Evolutionary conservation across 1,140 invertebrate genomes (phyloP).

Genomic region (Cataglyphis hispanica): DNA sequence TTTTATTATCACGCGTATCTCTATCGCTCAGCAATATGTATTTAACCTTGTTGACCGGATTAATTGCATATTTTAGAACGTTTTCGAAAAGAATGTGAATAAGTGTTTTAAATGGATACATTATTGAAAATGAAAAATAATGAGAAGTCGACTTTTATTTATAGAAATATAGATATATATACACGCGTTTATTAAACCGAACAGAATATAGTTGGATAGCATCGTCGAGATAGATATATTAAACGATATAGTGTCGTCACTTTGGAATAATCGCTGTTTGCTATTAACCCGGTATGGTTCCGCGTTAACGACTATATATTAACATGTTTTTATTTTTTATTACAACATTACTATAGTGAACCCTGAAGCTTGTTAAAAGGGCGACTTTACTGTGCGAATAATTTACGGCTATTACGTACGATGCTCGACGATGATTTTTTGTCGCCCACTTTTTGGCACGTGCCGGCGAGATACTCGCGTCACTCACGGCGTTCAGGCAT

Average conservation of each 20-base stretch:
- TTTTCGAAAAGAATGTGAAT: background rate
- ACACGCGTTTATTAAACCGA: background rate
- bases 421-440: constrained; percentile 20
- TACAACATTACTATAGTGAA: background rate
- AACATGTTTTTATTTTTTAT: background rate
- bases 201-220: background rate
- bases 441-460: constrained; percentile 14
- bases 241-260: background rate
- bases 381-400: constrained; percentile 7
- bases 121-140: background rate
- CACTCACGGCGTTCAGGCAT: background rate
- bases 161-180: background rate
- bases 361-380: background rate
- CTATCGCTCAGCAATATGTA: constrained; percentile 13
- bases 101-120: constrained; percentile 4
- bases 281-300: constrained; percentile 1
- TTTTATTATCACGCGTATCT: constrained; percentile 42
- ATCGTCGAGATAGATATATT: background rate
- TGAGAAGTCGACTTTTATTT: background rate
- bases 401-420: background rate
- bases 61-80: constrained; percentile 12
- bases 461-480: background rate
- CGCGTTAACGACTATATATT: constrained; percentile 2
- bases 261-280: background rate
- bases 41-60: constrained; percentile 35